Percentiles rank a stretch among this genome's conserved stretches.
Evolutionary conservation across 1,140 invertebrate genomes (phyloP).

Genomic region (Philopotamus ludificatus): DNA sequence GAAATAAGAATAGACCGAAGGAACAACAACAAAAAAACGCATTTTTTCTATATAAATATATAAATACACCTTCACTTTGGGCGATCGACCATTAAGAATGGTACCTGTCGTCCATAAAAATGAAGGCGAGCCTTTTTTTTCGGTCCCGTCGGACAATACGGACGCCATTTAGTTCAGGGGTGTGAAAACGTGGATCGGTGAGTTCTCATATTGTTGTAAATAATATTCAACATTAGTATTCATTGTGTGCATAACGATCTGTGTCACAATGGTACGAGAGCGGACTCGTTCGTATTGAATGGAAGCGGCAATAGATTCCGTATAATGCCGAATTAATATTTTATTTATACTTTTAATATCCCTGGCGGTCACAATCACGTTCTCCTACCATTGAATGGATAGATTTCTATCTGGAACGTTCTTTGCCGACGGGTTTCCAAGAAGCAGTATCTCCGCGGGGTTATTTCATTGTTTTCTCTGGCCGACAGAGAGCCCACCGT

Average conservation of each 20-base stretch:
- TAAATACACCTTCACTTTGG: not conserved
- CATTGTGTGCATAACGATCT: too few relatives aligned
- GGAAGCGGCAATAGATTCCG: too few relatives aligned
- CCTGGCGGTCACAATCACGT: constrained; percentile 10
- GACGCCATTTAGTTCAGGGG: not conserved
- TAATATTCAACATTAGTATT: too few relatives aligned
- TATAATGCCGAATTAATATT: too few relatives aligned
- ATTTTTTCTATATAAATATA: not conserved
- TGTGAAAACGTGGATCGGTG: not conserved
- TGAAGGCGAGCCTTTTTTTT: constrained; percentile 14
- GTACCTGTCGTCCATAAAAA: constrained; percentile 18
- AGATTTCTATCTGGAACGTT: constrained; percentile 13
- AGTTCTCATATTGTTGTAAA: not conserved
- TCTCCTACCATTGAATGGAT: constrained; percentile 12
- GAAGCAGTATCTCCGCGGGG: constrained; percentile 5
- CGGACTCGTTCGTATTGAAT: not conserved
- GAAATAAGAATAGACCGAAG: too few relatives aligned
- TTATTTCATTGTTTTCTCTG: constrained; percentile 16
- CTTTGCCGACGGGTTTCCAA: constrained; percentile 17
- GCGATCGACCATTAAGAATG: not conserved
- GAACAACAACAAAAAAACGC: constrained; percentile 20
- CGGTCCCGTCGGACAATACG: not conserved
- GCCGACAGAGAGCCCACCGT: constrained; percentile 9
- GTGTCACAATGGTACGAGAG: not conserved
- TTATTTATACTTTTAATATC: constrained; percentile 4